These are phyloP conservation scores for Otolemur crassicaudatus DNA, from an alignment of 2,797 vertebrate genomes.

Conservation along the genomic window DNA sequence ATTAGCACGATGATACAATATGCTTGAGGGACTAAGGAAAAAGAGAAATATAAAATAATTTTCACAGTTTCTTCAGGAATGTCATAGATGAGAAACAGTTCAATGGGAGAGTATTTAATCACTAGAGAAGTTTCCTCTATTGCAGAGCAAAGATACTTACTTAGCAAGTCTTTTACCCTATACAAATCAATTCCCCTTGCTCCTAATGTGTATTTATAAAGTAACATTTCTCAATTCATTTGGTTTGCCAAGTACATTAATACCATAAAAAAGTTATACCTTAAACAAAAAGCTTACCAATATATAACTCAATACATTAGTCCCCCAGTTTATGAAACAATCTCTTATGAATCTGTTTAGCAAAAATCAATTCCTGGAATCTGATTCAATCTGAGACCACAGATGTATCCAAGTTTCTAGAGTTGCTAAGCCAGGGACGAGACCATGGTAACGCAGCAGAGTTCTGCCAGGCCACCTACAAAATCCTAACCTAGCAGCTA, in stretches of 20 bases:
- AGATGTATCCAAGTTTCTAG: background rate
- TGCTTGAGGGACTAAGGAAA: background rate
- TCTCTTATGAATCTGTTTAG: background rate
- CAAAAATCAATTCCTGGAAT: conserved; percentile 17
- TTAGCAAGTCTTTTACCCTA: background rate
- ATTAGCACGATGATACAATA: background rate
- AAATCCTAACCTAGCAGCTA: background rate
- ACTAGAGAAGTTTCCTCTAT: background rate
- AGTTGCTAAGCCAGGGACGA: background rate
- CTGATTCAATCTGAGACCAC: background rate
- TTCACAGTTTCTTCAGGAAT: conserved; percentile 10
- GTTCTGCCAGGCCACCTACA: background rate
- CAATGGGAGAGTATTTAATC: background rate
- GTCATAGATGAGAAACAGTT: background rate
- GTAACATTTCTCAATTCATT: conserved; percentile 1
- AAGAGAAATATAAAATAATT: background rate
- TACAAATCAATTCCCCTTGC: background rate
- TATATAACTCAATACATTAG: background rate
- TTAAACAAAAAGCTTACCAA: background rate
- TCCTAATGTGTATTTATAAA: background rate
- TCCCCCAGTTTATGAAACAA: conserved; percentile 32
- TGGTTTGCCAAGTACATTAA: background rate
- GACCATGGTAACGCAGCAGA: background rate
- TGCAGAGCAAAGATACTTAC: background rate
- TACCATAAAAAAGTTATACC: background rate